Percentiles rank a stretch among this genome's conserved stretches.
phyloP scores from a whole-genome alignment of 1,140 invertebrate species.

The Zaprionus vittiger region DNA sequence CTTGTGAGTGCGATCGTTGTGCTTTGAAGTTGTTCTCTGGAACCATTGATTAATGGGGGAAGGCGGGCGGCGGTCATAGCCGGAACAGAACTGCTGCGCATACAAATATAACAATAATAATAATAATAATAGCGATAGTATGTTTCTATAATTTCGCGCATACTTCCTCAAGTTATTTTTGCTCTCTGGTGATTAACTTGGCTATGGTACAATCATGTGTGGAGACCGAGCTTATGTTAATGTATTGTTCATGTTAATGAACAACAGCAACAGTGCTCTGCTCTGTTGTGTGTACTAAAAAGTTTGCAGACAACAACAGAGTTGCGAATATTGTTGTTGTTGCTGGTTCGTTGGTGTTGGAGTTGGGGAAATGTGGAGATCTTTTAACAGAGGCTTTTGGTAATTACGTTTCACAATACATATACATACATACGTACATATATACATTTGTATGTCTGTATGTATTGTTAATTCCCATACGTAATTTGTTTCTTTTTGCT shows the following conservation, averaged over 20 bases:
- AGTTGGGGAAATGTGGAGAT: conserved; percentile 14
- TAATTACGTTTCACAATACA: conserved; percentile 17
- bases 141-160: not conserved
- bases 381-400: conserved; percentile 12
- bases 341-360: conserved; percentile 19
- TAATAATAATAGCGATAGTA: conserved; percentile 17
- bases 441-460: not conserved
- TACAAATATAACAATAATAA: not conserved
- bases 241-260: conserved; percentile 28
- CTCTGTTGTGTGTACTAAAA: conserved; percentile 45
- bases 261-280: conserved; percentile 10
- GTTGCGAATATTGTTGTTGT: conserved; percentile 15
- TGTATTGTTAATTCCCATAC: conserved; percentile 2
- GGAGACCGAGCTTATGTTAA: conserved; percentile 40
- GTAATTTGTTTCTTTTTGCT: conserved; percentile 47
- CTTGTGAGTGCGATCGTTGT: conserved; percentile 57
- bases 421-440: not conserved
- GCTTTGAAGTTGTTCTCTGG: conserved; percentile 55
- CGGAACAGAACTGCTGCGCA: conserved; percentile 46
- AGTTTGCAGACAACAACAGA: conserved; percentile 22
- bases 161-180: conserved; percentile 15
- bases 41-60: conserved; percentile 51
- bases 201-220: conserved; percentile 44
- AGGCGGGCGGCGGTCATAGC: conserved; percentile 18
- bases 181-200: conserved; percentile 64